These are phyloP conservation scores for Phrynocephalus versicolor DNA, from an alignment of 2,113 vertebrate genomes.

Conservation along the genomic window DNA sequence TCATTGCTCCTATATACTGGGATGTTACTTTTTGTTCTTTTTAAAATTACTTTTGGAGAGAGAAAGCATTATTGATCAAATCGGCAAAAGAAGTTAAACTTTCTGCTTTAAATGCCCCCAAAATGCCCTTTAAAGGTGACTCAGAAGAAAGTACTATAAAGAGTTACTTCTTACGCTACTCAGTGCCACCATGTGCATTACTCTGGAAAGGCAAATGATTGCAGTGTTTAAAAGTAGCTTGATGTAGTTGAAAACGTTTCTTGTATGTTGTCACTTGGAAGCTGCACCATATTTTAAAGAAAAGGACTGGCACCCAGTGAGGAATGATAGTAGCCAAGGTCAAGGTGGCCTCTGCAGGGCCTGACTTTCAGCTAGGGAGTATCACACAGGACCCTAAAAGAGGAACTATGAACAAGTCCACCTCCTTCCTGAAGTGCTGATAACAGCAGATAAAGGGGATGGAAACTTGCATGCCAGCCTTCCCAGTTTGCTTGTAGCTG, in stretches of 20 bases:
- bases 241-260: too few species aligned
- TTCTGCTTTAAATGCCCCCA: too few species aligned
- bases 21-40: too few species aligned
- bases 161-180: too few species aligned
- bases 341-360: slow-evolving; percentile 28
- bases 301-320: background rate
- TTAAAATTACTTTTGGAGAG: background rate
- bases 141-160: too few species aligned
- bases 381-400: slow-evolving; percentile 48
- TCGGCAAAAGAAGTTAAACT: background rate
- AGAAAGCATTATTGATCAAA: background rate
- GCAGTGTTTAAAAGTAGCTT: too few species aligned
- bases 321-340: background rate
- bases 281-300: background rate
- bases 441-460: slow-evolving; percentile 56
- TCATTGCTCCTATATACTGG: too few species aligned
- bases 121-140: too few species aligned
- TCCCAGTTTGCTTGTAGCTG: slow-evolving; percentile 39
- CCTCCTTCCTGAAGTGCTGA: background rate
- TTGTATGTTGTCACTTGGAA: too few species aligned
- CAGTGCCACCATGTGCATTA: too few species aligned
- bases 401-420: slow-evolving; percentile 44
- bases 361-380: slow-evolving; percentile 31
- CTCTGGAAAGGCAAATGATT: too few species aligned
- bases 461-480: slow-evolving; percentile 61